Evolutionary conservation across 35 echinoderm and acorn worm species (phyloP), one percentile per base, ranked within the genome.

Genomic region (Anneissia japonica): DNA sequence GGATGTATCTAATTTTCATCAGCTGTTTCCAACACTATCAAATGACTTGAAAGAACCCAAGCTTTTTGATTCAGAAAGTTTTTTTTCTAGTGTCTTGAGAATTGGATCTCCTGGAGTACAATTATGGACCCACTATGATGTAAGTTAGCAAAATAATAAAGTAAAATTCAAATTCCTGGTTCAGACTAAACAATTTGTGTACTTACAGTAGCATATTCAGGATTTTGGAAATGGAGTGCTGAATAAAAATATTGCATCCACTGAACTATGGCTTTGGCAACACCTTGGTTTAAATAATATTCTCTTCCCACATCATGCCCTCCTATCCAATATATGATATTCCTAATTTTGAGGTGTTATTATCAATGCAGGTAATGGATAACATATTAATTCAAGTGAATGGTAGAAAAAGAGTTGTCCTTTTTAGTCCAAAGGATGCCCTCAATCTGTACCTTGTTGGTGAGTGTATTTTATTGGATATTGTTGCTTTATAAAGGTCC

Each of bases 291-390:
- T n/a, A n/a, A n/a, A n/a, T n/a, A n/a, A n/a, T n/a, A n/a, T n/a
- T n/a, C n/a, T n/a, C n/a, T n/a, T n/a, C n/a, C n/a, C n/a, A n/a
- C n/a, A n/a, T n/a, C n/a, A n/a, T n/a, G n/a, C n/a, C n/a, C n/a
- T n/a, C n/a, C n/a, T n/a, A n/a, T n/a, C n/a, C n/a, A n/a, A n/a
- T n/a, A n/a, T n/a, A n/a, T n/a, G n/a, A n/a, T n/a, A n/a, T n/a
- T n/a, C n/a, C n/a, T n/a, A n/a, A n/a, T n/a, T n/a, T n/a, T n/a
- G n/a, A n/a, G n/a, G n/a, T n/a, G n/a, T n/a, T n/a, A n/a, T n/a
- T n/a, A n/a, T n/a, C n/a, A n/a, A n/a, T n/a, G n/a, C 74, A 97
- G 94, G 87, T 99, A 37, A 99, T 99, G 96, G 96, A 99, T 79
- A 99, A 99, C 55, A 73, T 94, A 45, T 79, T 99, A 46, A 91